A percentile compares a stretch with the other conserved stretches of the same genome.
phyloP scores from a whole-genome alignment of 2,888 invertebrate species.

The Strigamia maritima region DNA sequence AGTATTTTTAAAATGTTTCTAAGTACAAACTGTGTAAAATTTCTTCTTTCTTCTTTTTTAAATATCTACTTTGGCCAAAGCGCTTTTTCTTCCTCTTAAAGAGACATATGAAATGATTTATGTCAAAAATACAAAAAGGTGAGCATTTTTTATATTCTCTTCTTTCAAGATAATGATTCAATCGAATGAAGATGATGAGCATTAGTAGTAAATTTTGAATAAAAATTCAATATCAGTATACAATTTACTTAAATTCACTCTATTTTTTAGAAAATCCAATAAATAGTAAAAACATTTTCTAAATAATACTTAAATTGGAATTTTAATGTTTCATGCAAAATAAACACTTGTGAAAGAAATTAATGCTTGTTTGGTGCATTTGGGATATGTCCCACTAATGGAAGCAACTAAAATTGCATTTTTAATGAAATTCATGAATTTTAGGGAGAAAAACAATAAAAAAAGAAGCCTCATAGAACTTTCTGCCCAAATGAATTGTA shows the following conservation, averaged over 20 bases:
- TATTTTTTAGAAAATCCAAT: background rate
- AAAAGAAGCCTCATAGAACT: too few species aligned
- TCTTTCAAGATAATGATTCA: background rate
- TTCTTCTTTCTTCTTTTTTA: background rate
- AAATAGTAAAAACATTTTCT: background rate
- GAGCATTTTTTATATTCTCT: background rate
- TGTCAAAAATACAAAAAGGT: background rate
- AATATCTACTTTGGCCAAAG: slow-evolving; percentile 5
- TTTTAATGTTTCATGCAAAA: background rate
- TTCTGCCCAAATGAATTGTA: too few species aligned
- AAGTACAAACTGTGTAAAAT: background rate
- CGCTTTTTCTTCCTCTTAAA: background rate
- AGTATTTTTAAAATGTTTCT: background rate
- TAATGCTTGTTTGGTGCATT: background rate
- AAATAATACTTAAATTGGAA: background rate
- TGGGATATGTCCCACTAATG: too few species aligned
- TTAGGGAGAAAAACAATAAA: too few species aligned
- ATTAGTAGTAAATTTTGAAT: background rate
- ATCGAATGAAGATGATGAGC: slow-evolving; percentile 14
- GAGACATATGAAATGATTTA: slow-evolving; percentile 9
- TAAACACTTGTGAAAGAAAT: background rate
- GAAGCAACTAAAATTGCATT: too few species aligned
- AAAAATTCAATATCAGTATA: slow-evolving; percentile 4
- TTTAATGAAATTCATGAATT: too few species aligned
- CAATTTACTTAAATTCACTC: background rate